Evolutionary conservation across 2,797 vertebrate genomes (phyloP).

Genomic region (Garrulus glandarius): DNA sequence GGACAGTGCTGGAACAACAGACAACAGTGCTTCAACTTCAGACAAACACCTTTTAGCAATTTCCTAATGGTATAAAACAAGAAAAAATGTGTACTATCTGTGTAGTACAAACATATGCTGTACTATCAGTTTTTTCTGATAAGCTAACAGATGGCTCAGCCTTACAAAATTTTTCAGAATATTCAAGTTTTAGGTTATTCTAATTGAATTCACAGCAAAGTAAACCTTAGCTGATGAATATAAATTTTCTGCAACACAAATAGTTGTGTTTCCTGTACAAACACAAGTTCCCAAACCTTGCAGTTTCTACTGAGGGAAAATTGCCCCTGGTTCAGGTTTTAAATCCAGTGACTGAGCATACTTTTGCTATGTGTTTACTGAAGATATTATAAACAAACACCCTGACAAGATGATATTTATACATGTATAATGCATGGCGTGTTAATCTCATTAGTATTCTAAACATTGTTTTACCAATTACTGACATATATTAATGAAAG

Average conservation of each 20-base stretch:
- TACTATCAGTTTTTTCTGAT: not conserved
- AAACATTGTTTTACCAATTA: constrained; percentile 8
- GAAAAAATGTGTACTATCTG: not conserved
- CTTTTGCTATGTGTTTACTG: not conserved
- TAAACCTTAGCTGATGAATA: not conserved
- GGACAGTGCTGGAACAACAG: not conserved
- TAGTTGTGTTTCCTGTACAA: not conserved
- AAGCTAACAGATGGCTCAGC: not conserved
- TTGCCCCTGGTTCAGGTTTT: not conserved
- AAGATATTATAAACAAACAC: constrained; percentile 2
- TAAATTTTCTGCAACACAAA: not conserved
- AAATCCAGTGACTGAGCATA: not conserved
- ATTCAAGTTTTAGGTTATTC: not conserved
- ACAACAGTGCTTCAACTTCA: constrained; percentile 76
- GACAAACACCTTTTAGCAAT: constrained; percentile 74
- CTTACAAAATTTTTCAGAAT: not conserved
- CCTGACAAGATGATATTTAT: constrained; percentile 9
- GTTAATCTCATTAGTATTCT: constrained; percentile 8
- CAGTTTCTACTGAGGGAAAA: not conserved
- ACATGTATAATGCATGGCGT: not conserved
- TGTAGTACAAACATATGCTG: not conserved
- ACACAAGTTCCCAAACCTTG: not conserved
- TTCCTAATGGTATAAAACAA: constrained; percentile 60
- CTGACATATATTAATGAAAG: constrained; percentile 19
- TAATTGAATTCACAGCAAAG: not conserved